These are phyloP conservation scores for Isurus oxyrinchus DNA, from an alignment of 2,113 vertebrate genomes.

Conservation along the genomic window DNA sequence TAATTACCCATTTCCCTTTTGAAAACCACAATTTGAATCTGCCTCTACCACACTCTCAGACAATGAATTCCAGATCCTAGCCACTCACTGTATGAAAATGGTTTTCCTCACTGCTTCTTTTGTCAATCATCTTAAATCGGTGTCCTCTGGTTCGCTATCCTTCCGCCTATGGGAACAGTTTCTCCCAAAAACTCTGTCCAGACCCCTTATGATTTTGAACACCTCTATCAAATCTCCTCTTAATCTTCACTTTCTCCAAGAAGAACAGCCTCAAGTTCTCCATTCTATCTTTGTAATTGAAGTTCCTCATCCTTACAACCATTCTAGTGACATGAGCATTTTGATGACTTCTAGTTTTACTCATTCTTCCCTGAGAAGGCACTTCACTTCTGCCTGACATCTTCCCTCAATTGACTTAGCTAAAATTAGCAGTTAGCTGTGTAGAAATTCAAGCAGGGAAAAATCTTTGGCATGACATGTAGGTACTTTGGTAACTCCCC, in stretches of 20 bases:
- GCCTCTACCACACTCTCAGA: not conserved
- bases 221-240: not conserved
- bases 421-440: not conserved
- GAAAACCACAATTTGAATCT: not conserved
- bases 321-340: not conserved
- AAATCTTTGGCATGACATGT: not conserved
- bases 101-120: not conserved
- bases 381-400: not conserved
- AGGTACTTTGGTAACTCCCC: not conserved
- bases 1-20: not conserved
- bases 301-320: too few species aligned
- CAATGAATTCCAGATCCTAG: not conserved
- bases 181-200: not conserved
- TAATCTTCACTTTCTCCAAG: too few species aligned
- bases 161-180: not conserved
- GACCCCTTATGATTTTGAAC: not conserved
- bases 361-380: not conserved
- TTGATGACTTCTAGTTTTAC: not conserved
- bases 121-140: not conserved
- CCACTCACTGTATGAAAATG: not conserved
- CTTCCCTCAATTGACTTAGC: not conserved
- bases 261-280: too few species aligned
- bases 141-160: not conserved
- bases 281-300: too few species aligned
- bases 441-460: not conserved